Percentiles rank a stretch among this genome's conserved stretches.
Conservation (phyloP, 2,113 vertebrate species). For the Albula goreensis region DNA sequence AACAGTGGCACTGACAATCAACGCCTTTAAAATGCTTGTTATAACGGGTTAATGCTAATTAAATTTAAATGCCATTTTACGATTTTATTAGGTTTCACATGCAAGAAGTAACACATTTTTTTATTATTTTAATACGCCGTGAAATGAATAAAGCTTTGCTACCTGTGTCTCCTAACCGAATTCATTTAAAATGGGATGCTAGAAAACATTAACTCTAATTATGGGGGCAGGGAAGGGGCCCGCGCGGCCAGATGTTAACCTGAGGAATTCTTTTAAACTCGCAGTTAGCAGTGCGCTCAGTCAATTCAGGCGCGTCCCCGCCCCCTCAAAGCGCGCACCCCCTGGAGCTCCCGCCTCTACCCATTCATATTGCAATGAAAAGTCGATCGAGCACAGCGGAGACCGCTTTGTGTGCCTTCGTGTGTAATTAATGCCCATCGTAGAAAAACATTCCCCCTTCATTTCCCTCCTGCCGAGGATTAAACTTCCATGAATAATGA, state of each 20-base stretch:
- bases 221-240: conserved; percentile 16
- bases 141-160: not conserved
- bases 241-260: conserved; percentile 18
- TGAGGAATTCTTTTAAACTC: conserved; percentile 4
- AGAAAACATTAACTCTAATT: conserved; percentile 12
- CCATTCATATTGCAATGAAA: conserved; percentile 23
- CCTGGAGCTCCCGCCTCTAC: conserved; percentile 7
- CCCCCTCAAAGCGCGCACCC: conserved; percentile 21
- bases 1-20: too few species aligned
- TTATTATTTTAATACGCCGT: not conserved
- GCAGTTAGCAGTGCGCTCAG: not conserved
- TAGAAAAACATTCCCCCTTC: conserved; percentile 4
- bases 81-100: too few species aligned
- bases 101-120: too few species aligned
- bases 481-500: conserved; percentile 22
- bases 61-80: too few species aligned
- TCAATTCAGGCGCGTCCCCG: conserved; percentile 20
- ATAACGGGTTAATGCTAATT: too few species aligned
- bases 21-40: too few species aligned
- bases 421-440: conserved; percentile 1
- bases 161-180: not conserved
- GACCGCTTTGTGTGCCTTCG: not conserved
- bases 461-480: conserved; percentile 20
- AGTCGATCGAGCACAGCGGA: conserved; percentile 15
- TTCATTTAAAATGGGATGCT: not conserved